Evolutionary conservation across 2,888 invertebrate genomes (phyloP).

Genomic region (Campoplex nolae): DNA sequence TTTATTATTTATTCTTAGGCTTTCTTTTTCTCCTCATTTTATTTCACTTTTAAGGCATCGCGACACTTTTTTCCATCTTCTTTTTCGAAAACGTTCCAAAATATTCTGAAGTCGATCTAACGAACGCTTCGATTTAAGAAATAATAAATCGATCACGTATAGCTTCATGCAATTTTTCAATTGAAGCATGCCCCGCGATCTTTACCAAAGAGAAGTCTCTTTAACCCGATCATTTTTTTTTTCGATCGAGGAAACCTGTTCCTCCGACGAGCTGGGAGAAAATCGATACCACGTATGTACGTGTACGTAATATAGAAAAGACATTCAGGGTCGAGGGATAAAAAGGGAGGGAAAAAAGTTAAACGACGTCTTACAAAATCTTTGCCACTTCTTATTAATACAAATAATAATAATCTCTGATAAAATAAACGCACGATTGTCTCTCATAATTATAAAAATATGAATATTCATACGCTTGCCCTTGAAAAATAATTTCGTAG

Average conservation of each 20-base stretch:
- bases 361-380: background rate
- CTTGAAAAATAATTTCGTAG: constrained; percentile 71
- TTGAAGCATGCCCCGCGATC: background rate
- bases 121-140: background rate
- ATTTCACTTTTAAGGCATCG: background rate
- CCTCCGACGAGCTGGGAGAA: background rate
- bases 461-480: background rate
- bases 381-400: background rate
- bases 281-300: constrained; percentile 3
- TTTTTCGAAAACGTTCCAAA: background rate
- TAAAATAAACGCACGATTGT: background rate
- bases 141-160: constrained; percentile 6
- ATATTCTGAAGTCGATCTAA: background rate
- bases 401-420: background rate
- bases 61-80: background rate
- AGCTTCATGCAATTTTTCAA: constrained; percentile 7
- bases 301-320: constrained; percentile 20
- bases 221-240: constrained; percentile 3
- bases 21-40: background rate
- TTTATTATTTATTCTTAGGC: background rate
- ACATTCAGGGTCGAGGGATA: background rate
- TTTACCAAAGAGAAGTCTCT: background rate
- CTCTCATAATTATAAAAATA: background rate
- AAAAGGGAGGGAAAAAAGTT: background rate
- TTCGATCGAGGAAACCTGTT: constrained; percentile 19